Base-by-base conservation (phyloP, 2,113 vertebrate genomes). In the Caretta caretta region DNA sequence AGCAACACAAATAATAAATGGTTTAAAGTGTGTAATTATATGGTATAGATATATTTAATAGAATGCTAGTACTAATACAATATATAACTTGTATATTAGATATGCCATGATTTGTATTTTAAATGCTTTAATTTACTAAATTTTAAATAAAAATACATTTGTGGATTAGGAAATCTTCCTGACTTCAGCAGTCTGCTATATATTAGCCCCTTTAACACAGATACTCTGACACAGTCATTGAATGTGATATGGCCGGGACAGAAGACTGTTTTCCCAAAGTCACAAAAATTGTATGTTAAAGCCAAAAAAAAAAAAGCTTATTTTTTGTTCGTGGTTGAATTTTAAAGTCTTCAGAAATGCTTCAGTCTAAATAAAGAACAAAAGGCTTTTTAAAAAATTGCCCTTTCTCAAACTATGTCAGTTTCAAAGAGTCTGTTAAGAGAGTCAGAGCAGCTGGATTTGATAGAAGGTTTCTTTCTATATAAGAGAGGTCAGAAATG, bases 401-500 rank as follows among this genome's bases (percentile, higher is more conserved):
- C 25, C 29, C 46, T 89, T 96, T 69, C 48, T 89, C n/a, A 86
- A 78, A 27, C 62, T 27, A 25, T 92, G 38, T 84, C 92, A 92
- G 80, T 92, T 48, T 69, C 48, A 48, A 90, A 62, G 53, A 90
- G 53, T 90, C 82, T 94, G 8, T 90, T 84, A 86, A 84, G 83
- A 93, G 38, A 42, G 16, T 92, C 38, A 93, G 93, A 95, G 62
- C 72, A 90, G 48, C 84, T 76, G 50, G 46, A 84, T 95, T 87
- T 92, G 49, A 80, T 86, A n/a, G 76, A 75, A 89, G 51, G 62
- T 92, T 92, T 91, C n/a, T 82, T 88, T 83, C 89, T 69, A 10
- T 83, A 46, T 94, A 50, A 91, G 83, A 88, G 57, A 95, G 57
- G 80, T 91, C 92, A 85, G 92, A 86, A 91, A 84, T 93, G 35